Evolutionary conservation across 2,888 invertebrate species (phyloP).

Genomic region (Diachrysia chrysitis): DNA sequence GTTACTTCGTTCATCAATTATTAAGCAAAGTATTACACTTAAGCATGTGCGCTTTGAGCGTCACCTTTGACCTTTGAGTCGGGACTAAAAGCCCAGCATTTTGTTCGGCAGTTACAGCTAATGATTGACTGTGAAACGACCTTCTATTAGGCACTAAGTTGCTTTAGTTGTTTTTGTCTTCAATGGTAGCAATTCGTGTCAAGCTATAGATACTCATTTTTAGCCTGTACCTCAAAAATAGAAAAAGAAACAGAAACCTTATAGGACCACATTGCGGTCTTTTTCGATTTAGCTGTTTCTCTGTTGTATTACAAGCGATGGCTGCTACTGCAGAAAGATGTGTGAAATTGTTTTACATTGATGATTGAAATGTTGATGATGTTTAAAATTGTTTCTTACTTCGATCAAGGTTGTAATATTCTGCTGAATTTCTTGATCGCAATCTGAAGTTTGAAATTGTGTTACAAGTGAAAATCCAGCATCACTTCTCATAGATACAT

Average conservation of each 20-base stretch:
- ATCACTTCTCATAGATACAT: too few relatives aligned
- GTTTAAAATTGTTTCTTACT: background rate
- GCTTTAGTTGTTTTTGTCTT: constrained; percentile 23
- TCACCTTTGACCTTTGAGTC: constrained; percentile 44
- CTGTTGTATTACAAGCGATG: background rate
- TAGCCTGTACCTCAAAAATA: background rate
- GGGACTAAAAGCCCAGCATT: constrained; percentile 32
- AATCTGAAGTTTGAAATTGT: background rate
- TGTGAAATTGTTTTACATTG: background rate
- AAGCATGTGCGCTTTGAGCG: constrained; percentile 10
- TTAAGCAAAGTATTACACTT: constrained; percentile 39
- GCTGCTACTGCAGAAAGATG: background rate
- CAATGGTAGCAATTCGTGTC: constrained; percentile 12
- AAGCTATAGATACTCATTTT: background rate
- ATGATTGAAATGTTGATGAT: too few relatives aligned
- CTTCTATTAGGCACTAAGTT: constrained; percentile 36
- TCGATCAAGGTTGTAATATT: background rate
- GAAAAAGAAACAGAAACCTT: too few relatives aligned
- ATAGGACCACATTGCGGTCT: background rate
- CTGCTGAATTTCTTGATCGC: too few relatives aligned
- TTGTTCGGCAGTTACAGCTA: constrained; percentile 36
- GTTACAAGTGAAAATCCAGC: background rate
- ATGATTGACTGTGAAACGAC: constrained; percentile 35
- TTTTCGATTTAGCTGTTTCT: background rate
- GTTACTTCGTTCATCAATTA: constrained; percentile 50